Percentiles rank a stretch among this genome's conserved stretches.
These are phyloP conservation scores for Heliconius nattereri DNA, from an alignment of 1,140 invertebrate species.

Conservation along the genomic window DNA sequence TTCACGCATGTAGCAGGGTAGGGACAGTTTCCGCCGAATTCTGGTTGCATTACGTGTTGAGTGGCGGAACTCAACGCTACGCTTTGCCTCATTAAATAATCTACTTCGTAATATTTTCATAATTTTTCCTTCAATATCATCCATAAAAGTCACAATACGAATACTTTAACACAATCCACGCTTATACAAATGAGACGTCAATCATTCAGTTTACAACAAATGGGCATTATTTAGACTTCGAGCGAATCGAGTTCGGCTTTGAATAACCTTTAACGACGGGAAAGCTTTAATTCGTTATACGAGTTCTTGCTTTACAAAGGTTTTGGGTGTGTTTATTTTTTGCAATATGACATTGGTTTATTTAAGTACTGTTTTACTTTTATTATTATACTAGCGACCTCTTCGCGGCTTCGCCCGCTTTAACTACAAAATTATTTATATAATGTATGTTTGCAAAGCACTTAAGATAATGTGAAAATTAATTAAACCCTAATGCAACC, in stretches of 20 bases:
- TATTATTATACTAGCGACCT: too few species aligned
- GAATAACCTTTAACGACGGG: constrained; percentile 7
- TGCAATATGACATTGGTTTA: not conserved
- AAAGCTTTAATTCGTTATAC: constrained; percentile 9
- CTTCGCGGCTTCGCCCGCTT: too few species aligned
- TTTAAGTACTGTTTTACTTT: not conserved
- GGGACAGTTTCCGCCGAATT: too few species aligned
- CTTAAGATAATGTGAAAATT: too few species aligned
- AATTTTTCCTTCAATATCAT: not conserved
- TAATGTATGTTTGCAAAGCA: too few species aligned
- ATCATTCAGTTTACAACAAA: constrained; percentile 15
- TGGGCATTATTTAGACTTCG: constrained; percentile 11
- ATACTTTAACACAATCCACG: not conserved
- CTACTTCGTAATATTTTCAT: not conserved
- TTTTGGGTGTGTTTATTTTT: not conserved
- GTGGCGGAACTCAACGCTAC: too few species aligned
- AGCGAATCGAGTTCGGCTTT: constrained; percentile 10
- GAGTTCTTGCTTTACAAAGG: constrained; percentile 1
- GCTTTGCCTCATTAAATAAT: not conserved
- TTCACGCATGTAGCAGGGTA: too few species aligned
- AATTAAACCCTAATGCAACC: too few species aligned
- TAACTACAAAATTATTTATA: too few species aligned
- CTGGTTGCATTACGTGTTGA: too few species aligned
- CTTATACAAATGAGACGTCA: constrained; percentile 5
- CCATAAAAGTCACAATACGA: not conserved